Percentiles rank a stretch among this genome's conserved stretches.
These are phyloP conservation scores for Eptesicus fuscus DNA, from an alignment of 2,113 vertebrate species.

Conservation along the genomic window DNA sequence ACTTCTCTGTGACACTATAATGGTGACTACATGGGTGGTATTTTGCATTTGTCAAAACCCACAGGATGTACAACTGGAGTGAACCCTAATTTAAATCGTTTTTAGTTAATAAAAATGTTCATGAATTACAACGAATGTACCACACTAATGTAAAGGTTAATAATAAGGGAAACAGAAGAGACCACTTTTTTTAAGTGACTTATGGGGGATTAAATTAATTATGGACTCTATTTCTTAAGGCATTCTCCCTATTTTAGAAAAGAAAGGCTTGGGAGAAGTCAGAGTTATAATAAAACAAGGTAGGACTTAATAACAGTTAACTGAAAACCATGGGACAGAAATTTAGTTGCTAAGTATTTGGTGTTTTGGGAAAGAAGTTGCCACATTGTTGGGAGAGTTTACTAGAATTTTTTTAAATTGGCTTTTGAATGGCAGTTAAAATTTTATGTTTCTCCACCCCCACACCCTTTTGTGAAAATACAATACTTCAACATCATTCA, in stretches of 20 bases:
- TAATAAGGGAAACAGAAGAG: neutral
- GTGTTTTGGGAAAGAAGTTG: neutral
- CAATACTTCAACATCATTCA: neutral
- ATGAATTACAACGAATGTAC: neutral
- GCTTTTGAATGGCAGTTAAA: neutral
- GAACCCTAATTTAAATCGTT: neutral
- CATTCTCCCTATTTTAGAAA: neutral
- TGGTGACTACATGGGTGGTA: accelerated
- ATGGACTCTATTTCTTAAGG: neutral
- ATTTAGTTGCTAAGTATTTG: neutral
- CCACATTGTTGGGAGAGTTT: neutral
- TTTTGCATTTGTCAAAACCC: neutral
- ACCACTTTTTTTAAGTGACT: neutral
- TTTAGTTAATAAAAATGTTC: accelerated
- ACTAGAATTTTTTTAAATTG: neutral
- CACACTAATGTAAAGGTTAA: neutral
- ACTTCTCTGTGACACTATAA: accelerated
- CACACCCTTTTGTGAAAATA: neutral
- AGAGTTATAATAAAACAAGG: neutral
- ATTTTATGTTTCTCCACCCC: neutral
- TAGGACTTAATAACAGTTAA: neutral
- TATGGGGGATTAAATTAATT: neutral
- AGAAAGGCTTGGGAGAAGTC: neutral
- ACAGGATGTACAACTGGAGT: accelerated
- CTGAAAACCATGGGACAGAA: neutral